These are phyloP conservation scores for Aramus guarauna DNA, from an alignment of 2,113 vertebrate genomes.

Conservation along the genomic window DNA sequence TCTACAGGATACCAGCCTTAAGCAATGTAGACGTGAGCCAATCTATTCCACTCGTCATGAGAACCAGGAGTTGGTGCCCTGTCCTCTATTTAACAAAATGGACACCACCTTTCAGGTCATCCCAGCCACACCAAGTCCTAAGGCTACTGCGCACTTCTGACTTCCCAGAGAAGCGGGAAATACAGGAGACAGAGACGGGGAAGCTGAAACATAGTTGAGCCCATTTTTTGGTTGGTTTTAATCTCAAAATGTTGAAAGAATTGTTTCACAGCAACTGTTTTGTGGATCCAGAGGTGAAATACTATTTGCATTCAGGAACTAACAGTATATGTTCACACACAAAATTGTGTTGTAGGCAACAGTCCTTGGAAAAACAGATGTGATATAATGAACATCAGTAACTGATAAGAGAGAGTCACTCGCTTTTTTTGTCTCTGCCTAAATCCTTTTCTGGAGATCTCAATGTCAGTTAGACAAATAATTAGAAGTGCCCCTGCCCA, in stretches of 20 bases:
- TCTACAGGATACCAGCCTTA: not conserved
- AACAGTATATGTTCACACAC: not conserved
- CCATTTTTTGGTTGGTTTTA: not conserved
- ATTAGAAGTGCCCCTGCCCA: not conserved
- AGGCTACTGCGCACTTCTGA: not conserved
- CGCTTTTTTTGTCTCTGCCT: not conserved
- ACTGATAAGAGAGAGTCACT: not conserved
- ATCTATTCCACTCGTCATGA: fast-evolving
- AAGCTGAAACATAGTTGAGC: not conserved
- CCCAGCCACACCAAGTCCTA: not conserved
- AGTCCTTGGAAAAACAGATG: not conserved
- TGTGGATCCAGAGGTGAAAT: not conserved
- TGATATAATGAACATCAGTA: not conserved
- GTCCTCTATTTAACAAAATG: fast-evolving
- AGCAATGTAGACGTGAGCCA: not conserved
- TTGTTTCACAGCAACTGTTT: not conserved
- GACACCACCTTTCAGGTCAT: not conserved
- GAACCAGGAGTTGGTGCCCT: not conserved
- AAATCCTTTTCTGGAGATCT: not conserved
- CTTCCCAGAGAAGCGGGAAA: not conserved
- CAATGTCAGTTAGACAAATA: not conserved
- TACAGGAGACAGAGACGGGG: fast-evolving
- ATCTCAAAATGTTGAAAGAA: not conserved
- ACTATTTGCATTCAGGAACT: not conserved
- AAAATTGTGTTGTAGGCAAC: not conserved